phyloP scores from a whole-genome alignment of 2,113 vertebrate genomes.

The Sarotherodon lohbergeri region DNA sequence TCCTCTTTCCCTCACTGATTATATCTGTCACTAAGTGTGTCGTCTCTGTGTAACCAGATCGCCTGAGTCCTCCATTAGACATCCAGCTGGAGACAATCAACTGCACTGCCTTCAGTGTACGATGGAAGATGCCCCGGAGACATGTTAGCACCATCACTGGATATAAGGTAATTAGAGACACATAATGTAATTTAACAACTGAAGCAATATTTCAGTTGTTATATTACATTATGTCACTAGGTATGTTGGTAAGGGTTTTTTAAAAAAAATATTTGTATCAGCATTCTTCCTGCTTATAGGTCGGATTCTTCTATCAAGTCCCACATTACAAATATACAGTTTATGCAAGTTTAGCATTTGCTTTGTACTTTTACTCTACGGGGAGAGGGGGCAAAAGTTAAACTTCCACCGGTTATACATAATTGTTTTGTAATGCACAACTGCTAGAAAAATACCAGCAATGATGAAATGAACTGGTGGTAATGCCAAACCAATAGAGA shows the following conservation, averaged over 20 bases:
- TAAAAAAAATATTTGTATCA: not conserved
- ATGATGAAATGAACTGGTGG: not conserved
- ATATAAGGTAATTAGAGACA: conserved; percentile 76
- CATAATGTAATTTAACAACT: not conserved
- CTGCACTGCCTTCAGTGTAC: conserved; percentile 85
- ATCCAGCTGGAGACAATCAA: conserved; percentile 84
- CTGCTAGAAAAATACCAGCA: not conserved
- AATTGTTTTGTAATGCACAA: not conserved
- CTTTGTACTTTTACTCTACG: not conserved
- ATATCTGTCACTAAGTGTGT: not conserved
- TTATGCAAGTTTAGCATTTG: not conserved
- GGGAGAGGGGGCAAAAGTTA: not conserved
- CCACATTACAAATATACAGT: not conserved
- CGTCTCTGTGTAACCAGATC: conserved; percentile 71
- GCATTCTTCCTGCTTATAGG: not conserved
- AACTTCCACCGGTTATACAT: not conserved
- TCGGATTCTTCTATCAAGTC: not conserved
- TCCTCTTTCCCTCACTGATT: not conserved
- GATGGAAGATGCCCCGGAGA: conserved; percentile 86
- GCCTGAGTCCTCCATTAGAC: conserved; percentile 83
- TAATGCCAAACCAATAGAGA: not conserved
- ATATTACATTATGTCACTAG: not conserved
- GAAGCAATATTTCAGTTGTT: not conserved
- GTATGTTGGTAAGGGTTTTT: fast-evolving
- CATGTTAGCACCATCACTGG: conserved; percentile 78